Evolutionary conservation across 2,888 invertebrate species (phyloP).

Genomic region (Allygus modestus): DNA sequence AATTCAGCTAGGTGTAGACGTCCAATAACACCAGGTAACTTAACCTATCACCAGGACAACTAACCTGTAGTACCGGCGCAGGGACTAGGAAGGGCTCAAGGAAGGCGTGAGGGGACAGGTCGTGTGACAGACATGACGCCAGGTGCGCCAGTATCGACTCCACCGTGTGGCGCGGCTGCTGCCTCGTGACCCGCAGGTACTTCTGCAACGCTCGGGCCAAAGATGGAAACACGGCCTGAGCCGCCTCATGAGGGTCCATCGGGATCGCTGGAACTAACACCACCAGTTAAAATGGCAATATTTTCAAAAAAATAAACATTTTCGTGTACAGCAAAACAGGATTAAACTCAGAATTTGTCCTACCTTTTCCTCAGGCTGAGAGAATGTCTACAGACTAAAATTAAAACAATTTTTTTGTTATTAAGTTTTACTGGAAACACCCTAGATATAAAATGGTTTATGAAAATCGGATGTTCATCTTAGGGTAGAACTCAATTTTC

Average conservation of each 20-base stretch:
- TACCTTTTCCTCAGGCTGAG: too few relatives aligned
- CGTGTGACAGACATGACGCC: conserved; percentile 94
- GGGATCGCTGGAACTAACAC: conserved; percentile 84
- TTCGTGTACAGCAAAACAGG: too few relatives aligned
- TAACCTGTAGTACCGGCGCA: conserved; percentile 86
- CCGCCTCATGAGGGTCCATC: conserved; percentile 97
- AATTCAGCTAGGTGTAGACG: too few relatives aligned
- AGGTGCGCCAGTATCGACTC: conserved; percentile 95
- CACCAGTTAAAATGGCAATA: not conserved
- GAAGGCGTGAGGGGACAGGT: conserved; percentile 96
- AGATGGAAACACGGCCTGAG: conserved; percentile 98
- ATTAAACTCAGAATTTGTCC: too few relatives aligned
- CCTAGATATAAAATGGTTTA: too few relatives aligned
- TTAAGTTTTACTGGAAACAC: too few relatives aligned
- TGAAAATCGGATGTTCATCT: too few relatives aligned
- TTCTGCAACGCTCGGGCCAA: conserved; percentile 98
- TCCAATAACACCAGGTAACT: too few relatives aligned
- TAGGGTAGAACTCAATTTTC: too few relatives aligned
- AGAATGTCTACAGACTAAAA: too few relatives aligned
- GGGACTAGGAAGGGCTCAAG: conserved; percentile 94
- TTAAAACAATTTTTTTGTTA: too few relatives aligned
- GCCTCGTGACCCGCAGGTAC: conserved; percentile 95
- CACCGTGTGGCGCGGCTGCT: conserved; percentile 97
- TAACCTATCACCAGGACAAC: too few relatives aligned
- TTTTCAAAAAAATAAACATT: not conserved